Evolutionary conservation across 2,797 vertebrate species (phyloP).

Genomic region (Halcyon smyrnensis): DNA sequence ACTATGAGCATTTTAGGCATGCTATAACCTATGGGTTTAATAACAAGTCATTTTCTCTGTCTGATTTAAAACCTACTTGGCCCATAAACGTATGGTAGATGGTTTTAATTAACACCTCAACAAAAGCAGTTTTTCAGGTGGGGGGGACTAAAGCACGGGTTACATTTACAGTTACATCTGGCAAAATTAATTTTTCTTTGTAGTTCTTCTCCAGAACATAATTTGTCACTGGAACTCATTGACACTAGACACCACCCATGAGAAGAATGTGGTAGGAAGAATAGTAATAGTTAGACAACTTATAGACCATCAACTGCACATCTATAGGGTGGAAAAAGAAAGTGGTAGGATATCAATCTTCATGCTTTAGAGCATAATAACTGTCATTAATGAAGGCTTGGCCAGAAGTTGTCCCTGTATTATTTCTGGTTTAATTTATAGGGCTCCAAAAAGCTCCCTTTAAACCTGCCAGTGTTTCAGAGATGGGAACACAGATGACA

Average conservation of each 20-base stretch:
- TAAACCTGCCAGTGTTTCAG: neutral
- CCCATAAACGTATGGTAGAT: conserved; percentile 45
- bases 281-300: neutral
- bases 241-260: neutral
- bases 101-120: conserved; percentile 69
- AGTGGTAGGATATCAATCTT: neutral
- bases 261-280: neutral
- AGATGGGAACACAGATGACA: neutral
- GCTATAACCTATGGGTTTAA: conserved; percentile 62
- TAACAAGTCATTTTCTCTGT: conserved; percentile 41
- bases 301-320: neutral
- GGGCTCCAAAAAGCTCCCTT: neutral
- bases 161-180: conserved; percentile 36
- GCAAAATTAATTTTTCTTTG: neutral
- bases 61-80: conserved; percentile 55
- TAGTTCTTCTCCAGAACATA: neutral
- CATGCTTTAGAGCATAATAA: neutral
- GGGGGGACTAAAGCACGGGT: neutral
- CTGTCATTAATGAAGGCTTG: neutral
- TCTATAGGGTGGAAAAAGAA: neutral
- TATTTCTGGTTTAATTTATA: neutral
- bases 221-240: neutral
- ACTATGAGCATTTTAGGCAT: neutral
- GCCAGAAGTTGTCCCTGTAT: neutral
- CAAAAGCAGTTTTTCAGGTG: conserved; percentile 43